Conservation (phyloP, 2,113 vertebrate species). For the Macquaria australasica region DNA sequence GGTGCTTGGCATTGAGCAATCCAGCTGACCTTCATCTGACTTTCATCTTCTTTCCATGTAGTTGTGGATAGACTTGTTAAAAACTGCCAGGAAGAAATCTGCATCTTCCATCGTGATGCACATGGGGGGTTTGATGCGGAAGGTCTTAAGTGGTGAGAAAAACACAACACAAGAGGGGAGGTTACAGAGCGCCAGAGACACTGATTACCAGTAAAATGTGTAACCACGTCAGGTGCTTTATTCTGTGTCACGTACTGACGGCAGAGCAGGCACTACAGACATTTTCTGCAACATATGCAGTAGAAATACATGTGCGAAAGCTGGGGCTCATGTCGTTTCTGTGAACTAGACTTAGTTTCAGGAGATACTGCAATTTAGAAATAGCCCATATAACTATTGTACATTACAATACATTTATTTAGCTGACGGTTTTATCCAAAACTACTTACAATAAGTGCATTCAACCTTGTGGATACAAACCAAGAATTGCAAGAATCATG, state of each 20-base stretch:
- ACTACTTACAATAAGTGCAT: too few species aligned
- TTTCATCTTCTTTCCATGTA: slow-evolving; percentile 81
- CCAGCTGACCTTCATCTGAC: background rate
- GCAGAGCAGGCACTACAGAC: background rate
- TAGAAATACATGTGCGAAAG: background rate
- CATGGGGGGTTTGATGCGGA: slow-evolving; percentile 93
- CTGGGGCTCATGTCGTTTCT: too few species aligned
- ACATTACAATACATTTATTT: background rate
- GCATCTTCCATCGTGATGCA: slow-evolving; percentile 92
- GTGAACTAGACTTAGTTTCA: too few species aligned
- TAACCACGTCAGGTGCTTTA: background rate
- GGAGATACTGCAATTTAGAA: too few species aligned
- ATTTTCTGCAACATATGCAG: background rate
- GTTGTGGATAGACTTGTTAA: slow-evolving; percentile 85
- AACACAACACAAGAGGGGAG: background rate
- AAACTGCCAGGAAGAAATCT: slow-evolving; percentile 89
- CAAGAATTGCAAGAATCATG: too few species aligned
- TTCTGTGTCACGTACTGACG: background rate
- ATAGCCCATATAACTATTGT: background rate
- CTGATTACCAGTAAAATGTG: background rate
- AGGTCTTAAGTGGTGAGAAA: slow-evolving; percentile 83
- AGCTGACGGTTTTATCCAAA: too few species aligned
- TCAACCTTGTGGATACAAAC: too few species aligned
- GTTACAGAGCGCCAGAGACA: background rate
- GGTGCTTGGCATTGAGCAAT: background rate